These are phyloP conservation scores for Lasioglossum vierecki DNA, from an alignment of 2,888 invertebrate species.

Conservation along the genomic window DNA sequence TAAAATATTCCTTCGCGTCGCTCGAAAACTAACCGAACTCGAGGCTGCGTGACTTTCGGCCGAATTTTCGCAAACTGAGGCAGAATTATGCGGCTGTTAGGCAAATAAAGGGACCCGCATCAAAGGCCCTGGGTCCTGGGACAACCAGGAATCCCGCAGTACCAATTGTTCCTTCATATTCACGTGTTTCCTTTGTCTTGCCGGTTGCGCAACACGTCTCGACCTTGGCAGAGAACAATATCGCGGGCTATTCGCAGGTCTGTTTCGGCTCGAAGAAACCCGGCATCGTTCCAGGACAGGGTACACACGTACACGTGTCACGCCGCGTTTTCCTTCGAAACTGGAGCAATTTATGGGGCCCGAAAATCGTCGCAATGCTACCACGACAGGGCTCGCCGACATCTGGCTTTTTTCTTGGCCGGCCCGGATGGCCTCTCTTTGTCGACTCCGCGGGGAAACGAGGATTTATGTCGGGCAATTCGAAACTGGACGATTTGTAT, in stretches of 20 bases:
- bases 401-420: constrained; percentile 64
- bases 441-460: constrained; percentile 38
- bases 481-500: not conserved
- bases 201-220: constrained; percentile 19
- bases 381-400: constrained; percentile 55
- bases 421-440: not conserved
- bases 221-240: not conserved
- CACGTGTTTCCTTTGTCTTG: constrained; percentile 27
- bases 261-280: constrained; percentile 62
- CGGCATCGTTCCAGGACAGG: constrained; percentile 70
- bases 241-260: constrained; percentile 9
- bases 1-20: not conserved
- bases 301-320: constrained; percentile 70
- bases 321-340: constrained; percentile 74
- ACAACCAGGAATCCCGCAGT: not conserved
- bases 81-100: not conserved
- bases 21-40: not conserved
- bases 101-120: not conserved
- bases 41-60: not conserved
- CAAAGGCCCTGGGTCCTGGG: not conserved
- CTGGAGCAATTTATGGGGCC: constrained; percentile 81
- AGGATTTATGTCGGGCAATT: constrained; percentile 64
- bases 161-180: not conserved
- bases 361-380: constrained; percentile 74
- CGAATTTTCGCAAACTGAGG: not conserved